Conservation (phyloP, 1,140 invertebrate genomes). For the Radopholus similis region DNA sequence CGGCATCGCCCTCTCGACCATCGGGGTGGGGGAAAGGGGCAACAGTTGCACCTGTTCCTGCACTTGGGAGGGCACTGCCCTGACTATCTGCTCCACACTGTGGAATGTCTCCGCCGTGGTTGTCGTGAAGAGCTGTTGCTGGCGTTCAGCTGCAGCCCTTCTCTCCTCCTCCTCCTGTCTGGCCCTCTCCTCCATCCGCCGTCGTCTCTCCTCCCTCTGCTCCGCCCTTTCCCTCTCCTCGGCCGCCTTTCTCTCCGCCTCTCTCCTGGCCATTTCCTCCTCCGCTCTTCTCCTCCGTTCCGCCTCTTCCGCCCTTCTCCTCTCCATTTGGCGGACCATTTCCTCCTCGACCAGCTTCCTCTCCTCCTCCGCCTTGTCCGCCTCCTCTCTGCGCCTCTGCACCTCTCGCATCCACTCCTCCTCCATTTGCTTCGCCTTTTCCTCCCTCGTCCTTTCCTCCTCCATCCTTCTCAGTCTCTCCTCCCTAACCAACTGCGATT, state of each 20-base stretch:
- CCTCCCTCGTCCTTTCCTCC: constrained; percentile 1
- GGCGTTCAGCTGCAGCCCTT: neutral
- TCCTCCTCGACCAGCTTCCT: no score
- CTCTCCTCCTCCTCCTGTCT: neutral
- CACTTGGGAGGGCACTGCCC: neutral
- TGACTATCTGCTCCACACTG: no score
- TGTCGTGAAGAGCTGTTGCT: neutral
- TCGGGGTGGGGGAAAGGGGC: neutral
- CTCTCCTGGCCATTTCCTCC: neutral
- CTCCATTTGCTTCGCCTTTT: neutral
- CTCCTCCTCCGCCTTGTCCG: neutral
- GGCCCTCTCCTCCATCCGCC: neutral
- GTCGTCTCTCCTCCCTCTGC: neutral
- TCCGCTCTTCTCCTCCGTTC: neutral
- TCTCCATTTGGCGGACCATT: no score
- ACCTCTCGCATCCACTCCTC: neutral
- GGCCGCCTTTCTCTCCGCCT: neutral
- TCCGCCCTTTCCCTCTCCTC: neutral
- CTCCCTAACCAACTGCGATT: no score
- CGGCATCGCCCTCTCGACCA: constrained; percentile 6
- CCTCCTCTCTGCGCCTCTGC: neutral
- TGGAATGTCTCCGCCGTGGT: neutral
- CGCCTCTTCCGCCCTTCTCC: neutral
- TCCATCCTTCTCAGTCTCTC: constrained; percentile 1
- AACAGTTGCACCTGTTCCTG: constrained; percentile 1